These are phyloP conservation scores for Amblyteles armatorius DNA, from an alignment of 2,888 invertebrate genomes.

Conservation along the genomic window DNA sequence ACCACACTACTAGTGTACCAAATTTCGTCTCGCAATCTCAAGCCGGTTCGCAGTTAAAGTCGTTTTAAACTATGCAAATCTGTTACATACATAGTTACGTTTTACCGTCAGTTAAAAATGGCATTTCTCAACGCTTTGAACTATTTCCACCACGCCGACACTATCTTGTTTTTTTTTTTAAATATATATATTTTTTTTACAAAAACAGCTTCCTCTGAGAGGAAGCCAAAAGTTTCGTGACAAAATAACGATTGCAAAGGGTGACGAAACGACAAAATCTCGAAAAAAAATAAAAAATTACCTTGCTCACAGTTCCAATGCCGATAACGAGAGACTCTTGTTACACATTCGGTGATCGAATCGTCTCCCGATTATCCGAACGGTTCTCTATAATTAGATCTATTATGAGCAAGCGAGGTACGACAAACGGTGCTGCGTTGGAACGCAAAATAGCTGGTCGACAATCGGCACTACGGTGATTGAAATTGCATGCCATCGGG, in stretches of 20 bases:
- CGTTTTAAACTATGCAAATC: too few species aligned
- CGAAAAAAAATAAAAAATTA: conserved; percentile 3
- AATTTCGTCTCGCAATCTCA: too few species aligned
- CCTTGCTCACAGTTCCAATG: neutral
- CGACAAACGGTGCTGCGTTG: neutral
- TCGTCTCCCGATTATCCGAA: neutral
- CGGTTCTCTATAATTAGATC: conserved; percentile 17
- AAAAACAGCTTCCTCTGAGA: neutral
- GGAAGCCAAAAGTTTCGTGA: neutral
- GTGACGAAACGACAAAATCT: neutral
- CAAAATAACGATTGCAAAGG: neutral
- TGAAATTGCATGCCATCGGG: neutral
- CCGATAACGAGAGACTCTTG: conserved; percentile 10
- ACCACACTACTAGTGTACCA: too few species aligned
- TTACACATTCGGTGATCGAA: neutral
- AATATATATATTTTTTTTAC: neutral
- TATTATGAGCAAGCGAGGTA: neutral
- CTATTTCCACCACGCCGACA: neutral
- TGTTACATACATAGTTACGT: too few species aligned
- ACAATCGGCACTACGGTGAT: neutral
- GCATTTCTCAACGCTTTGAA: too few species aligned
- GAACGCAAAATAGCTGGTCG: neutral
- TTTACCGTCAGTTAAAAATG: too few species aligned
- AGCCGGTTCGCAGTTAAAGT: too few species aligned
- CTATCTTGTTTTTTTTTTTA: too few species aligned